Evolutionary conservation across 2,113 vertebrate species (phyloP).

Genomic region (Loxodonta africana): DNA sequence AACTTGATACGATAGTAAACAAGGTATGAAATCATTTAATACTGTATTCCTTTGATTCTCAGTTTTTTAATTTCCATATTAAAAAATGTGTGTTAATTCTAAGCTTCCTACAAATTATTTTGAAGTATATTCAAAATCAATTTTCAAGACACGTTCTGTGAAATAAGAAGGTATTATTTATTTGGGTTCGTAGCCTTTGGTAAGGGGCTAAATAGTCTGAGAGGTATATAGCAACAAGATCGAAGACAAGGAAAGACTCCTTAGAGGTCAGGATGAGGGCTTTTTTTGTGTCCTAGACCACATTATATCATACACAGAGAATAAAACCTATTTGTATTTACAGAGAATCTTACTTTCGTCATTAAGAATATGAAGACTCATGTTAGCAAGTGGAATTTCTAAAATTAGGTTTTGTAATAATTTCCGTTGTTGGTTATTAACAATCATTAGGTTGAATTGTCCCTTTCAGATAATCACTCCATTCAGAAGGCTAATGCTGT

Average conservation of each 20-base stretch:
- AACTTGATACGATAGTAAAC: background rate
- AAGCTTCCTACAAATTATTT: constrained; percentile 71
- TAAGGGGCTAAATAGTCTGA: background rate
- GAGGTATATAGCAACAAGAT: background rate
- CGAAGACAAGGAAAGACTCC: background rate
- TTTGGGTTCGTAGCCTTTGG: background rate
- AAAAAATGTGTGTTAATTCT: constrained; percentile 36
- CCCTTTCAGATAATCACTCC: constrained; percentile 94
- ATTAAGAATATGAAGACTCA: background rate
- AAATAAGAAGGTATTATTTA: background rate
- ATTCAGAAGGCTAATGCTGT: constrained; percentile 94
- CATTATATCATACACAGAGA: background rate
- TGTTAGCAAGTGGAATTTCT: constrained; percentile 4
- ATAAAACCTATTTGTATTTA: background rate
- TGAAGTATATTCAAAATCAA: constrained; percentile 72
- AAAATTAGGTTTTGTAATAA: background rate
- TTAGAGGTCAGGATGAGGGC: background rate
- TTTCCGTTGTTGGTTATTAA: constrained; percentile 25
- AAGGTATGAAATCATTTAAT: background rate
- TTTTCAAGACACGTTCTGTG: constrained; percentile 42
- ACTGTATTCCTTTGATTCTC: constrained; percentile 46
- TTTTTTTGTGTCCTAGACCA: background rate
- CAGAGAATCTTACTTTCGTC: background rate
- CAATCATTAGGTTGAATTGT: constrained; percentile 68
- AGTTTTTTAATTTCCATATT: background rate